These are phyloP conservation scores for Mycalesis mineus DNA, from an alignment of 2,888 invertebrate species.

Conservation along the genomic window DNA sequence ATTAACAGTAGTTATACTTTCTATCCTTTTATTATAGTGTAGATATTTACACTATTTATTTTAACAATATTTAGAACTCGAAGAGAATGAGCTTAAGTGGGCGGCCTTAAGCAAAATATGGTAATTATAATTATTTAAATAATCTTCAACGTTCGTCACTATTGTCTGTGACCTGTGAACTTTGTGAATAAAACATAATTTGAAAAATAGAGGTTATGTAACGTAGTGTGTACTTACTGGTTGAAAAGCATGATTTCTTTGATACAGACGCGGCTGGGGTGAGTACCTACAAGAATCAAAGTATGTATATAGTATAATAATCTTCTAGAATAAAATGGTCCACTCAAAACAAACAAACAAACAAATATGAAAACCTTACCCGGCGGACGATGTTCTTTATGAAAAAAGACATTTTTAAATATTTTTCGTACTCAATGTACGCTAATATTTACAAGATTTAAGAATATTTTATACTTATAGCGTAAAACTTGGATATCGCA, in stretches of 20 bases:
- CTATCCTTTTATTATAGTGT: no score
- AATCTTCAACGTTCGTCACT: not conserved
- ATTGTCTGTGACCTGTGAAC: not conserved
- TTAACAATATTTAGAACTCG: no score
- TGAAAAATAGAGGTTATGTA: conserved; percentile 28
- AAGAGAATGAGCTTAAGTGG: no score
- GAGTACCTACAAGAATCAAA: conserved; percentile 48
- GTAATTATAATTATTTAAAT: no score
- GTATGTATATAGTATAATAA: conserved; percentile 9
- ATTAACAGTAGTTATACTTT: no score
- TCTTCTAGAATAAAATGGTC: not conserved
- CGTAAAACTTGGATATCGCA: no score
- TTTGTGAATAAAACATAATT: not conserved
- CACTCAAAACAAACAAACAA: no score
- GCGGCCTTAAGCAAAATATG: no score
- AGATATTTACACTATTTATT: no score
- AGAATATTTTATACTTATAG: no score
- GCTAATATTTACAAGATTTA: no score
- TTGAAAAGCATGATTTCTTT: conserved; percentile 54
- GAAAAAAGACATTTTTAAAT: conserved; percentile 51
- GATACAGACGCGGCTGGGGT: conserved; percentile 45
- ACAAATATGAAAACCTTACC: conserved; percentile 39
- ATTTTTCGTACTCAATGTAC: no score
- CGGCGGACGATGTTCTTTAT: conserved; percentile 50
- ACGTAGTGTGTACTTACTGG: conserved; percentile 49